phyloP scores from a whole-genome alignment of 2,888 invertebrate genomes.

The Bembecia ichneumoniformis region DNA sequence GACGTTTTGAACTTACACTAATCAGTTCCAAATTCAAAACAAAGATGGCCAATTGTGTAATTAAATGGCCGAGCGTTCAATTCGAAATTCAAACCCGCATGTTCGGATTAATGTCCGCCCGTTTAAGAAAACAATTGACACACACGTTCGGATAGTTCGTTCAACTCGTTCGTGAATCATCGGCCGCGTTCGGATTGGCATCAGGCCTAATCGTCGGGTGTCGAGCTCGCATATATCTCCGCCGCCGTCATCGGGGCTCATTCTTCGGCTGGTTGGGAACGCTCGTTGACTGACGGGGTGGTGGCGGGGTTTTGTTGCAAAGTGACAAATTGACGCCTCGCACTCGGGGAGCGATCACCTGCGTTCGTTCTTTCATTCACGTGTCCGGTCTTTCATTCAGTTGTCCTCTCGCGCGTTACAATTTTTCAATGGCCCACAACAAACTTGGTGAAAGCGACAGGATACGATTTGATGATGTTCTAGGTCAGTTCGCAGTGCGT shows the following conservation, averaged over 20 bases:
- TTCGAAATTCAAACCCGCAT: constrained; percentile 52
- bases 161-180: constrained; percentile 64
- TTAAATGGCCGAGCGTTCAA: constrained; percentile 11
- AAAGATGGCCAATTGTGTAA: not conserved
- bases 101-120: constrained; percentile 46
- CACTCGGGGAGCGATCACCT: constrained; percentile 26
- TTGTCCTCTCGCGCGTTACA: not conserved
- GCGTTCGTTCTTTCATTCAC: constrained; percentile 6
- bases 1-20: not conserved
- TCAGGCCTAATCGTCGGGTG: constrained; percentile 61
- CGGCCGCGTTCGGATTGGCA: constrained; percentile 54
- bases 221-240: constrained; percentile 59
- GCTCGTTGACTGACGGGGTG: constrained; percentile 60
- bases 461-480: not conserved
- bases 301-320: constrained; percentile 31
- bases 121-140: constrained; percentile 67
- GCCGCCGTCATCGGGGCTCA: constrained; percentile 60
- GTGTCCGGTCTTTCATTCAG: not conserved
- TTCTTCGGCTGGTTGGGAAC: constrained; percentile 57
- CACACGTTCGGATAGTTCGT: constrained; percentile 39
- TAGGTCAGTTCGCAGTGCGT: not conserved
- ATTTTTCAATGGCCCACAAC: not conserved
- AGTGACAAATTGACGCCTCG: constrained; percentile 64
- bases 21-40: not conserved
- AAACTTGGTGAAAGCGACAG: not conserved